Evolutionary conservation across 2,888 invertebrate species (phyloP), one percentile per base, ranked within the genome.

Genomic region (Dusona sp.): DNA sequence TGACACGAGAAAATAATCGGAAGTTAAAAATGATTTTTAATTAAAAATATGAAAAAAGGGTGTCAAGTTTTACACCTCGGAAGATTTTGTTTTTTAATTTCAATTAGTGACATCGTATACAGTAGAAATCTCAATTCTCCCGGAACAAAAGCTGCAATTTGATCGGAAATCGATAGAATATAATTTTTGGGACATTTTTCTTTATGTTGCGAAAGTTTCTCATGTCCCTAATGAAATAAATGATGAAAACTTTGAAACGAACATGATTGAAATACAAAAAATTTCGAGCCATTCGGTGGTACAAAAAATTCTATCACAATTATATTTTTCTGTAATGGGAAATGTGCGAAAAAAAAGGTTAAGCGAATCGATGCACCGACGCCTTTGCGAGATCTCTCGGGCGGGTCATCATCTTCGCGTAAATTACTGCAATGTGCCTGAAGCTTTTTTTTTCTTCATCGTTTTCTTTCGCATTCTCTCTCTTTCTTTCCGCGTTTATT

Each of bases 401-500:
- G 42, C 77, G 68, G 57, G 48, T 67, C 78, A 65, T 67, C 48
- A 54, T 42, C 65, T 11, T 45, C 51, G 77, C 51, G 68, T 75
- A 70, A 70, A 79, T 79, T 45, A 70, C 54, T 48, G 48, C 79
- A 29, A 48, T 11, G 29, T 61, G 70, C 65, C 36, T 83, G 64
- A 65, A 75, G 54, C 36, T 48, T 48, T 33, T 72, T 48, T 72
- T 48, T 61, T 67, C 51, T 68, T 42, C 11, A 29, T 57, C 29
- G 25, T n/a, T 25, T 38, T 38, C 64, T 42, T 33, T 25, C n/a
- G 61, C 36, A 48, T 72, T 29, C 65, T 48, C 48, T 70, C 38
- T 16, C 65, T 48, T 38, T 65, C 48, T 16, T 74, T 51, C 1
- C 16, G 75, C 75, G 73, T 74, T 86, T 81, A 84, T 86, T 74